These are phyloP conservation scores for Zaprionus camerounensis DNA, from an alignment of 1,140 invertebrate genomes.

Conservation along the genomic window DNA sequence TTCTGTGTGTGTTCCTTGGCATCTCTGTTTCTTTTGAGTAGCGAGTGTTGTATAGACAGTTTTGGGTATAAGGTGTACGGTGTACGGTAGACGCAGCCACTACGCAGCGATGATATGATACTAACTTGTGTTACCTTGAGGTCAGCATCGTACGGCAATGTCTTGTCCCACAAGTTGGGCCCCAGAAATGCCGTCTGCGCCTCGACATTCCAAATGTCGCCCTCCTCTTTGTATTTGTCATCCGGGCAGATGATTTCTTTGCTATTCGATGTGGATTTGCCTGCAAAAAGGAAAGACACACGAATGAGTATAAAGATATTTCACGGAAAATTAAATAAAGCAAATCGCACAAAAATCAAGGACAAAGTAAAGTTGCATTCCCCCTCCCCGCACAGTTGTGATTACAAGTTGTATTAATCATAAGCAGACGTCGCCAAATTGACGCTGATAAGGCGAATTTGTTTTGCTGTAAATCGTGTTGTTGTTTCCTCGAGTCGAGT, in stretches of 20 bases:
- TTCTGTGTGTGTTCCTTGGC: slow-evolving; percentile 26
- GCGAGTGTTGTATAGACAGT: slow-evolving; percentile 19
- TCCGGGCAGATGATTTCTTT: slow-evolving; percentile 87
- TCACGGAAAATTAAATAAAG: background rate
- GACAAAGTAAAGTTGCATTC: background rate
- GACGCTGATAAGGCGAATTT: slow-evolving; percentile 35
- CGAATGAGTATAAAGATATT: background rate
- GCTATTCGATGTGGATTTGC: slow-evolving; percentile 87
- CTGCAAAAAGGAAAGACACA: slow-evolving; percentile 84
- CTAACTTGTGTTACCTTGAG: slow-evolving; percentile 94
- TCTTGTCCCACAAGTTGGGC: slow-evolving; percentile 97
- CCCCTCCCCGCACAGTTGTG: background rate
- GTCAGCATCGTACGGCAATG: slow-evolving; percentile 94
- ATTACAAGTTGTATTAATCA: slow-evolving; percentile 41
- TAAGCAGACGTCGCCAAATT: slow-evolving; percentile 22
- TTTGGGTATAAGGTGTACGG: background rate
- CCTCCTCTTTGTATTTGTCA: slow-evolving; percentile 93
- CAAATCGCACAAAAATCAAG: slow-evolving; percentile 10
- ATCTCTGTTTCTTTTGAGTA: slow-evolving; percentile 18
- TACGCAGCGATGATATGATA: slow-evolving; percentile 85
- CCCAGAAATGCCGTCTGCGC: slow-evolving; percentile 96
- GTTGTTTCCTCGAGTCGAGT: slow-evolving; percentile 14
- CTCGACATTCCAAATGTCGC: slow-evolving; percentile 94
- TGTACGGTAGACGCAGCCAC: slow-evolving; percentile 69
- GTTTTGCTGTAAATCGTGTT: slow-evolving; percentile 25